phyloP scores from a whole-genome alignment of 2,888 invertebrate species.

The Hofmannophila pseudospretella region DNA sequence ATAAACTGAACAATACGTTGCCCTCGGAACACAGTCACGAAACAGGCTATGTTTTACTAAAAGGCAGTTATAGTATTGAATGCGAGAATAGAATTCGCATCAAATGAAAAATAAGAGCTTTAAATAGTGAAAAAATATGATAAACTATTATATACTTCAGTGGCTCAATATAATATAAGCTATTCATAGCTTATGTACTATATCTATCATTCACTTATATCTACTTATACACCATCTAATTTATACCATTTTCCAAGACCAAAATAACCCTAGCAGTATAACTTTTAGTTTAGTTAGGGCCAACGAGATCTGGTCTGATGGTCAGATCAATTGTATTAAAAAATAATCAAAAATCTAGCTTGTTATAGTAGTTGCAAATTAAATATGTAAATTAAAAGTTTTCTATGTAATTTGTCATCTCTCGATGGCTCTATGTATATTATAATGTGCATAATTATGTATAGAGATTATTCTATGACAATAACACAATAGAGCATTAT shows the following conservation, averaged over 20 bases:
- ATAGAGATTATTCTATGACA: conserved; percentile 38
- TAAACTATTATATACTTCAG: conserved; percentile 55
- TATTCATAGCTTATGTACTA: conserved; percentile 68
- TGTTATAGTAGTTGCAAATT: background rate
- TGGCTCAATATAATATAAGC: conserved; percentile 74
- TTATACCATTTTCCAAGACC: conserved; percentile 59
- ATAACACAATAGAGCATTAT: conserved; percentile 25
- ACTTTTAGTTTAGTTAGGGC: background rate
- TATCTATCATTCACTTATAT: conserved; percentile 56
- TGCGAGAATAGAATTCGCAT: conserved; percentile 63
- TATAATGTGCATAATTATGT: conserved; percentile 11
- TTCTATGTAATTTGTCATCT: background rate
- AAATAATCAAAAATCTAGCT: background rate
- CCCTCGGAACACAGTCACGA: conserved; percentile 30
- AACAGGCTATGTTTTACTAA: conserved; percentile 7
- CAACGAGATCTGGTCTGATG: background rate
- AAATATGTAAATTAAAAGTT: background rate
- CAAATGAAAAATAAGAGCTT: conserved; percentile 77
- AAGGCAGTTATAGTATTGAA: conserved; percentile 39
- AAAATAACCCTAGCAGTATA: conserved; percentile 19
- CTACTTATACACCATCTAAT: conserved; percentile 31
- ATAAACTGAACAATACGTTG: conserved; percentile 38
- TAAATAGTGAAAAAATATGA: conserved; percentile 74
- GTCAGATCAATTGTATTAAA: background rate
- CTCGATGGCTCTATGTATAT: conserved; percentile 1